Evolutionary conservation across 2,113 vertebrate genomes (phyloP), one percentile per base, ranked within the genome.

Genomic region (Colistium nudipinnis): DNA sequence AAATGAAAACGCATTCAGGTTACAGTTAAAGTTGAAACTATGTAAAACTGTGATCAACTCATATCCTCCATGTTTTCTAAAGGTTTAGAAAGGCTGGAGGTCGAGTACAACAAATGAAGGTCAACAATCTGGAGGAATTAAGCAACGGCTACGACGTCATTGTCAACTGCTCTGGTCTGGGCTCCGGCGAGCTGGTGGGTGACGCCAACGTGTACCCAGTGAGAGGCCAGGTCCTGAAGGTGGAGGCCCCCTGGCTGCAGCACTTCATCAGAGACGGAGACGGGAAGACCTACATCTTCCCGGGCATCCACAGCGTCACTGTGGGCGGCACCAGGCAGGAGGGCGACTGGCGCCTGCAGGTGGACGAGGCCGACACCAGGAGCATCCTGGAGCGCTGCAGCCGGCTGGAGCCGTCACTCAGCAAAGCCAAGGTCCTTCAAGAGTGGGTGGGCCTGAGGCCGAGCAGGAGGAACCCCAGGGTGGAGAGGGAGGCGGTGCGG

Each of bases 161-260:
- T 1, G 92, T 98, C 66, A 99, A 99, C 90, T 99, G 98, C 8
- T 41, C 94, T 0, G 96, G 96, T 48, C 87, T 98, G 7, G 95
- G 96, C 48, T 94, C 97, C 72, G 91, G 41, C 19, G 41, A 70
- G 11, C 85, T 99, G 24, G 86, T 77, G 17, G 89, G 88, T 11
- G 97, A 99, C 43, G 0, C 52, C 9, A 0, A 77, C 12, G 38
- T 98, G 4, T 77, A 92, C 59, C 94, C 98, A 0, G 31, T 95
- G 19, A 92, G 94, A 65, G 98, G 98, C 2, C 97, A 99, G 80
- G 90, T 99, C 3, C 91, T 98, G 19, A 89, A 92, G 73, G 90
- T 95, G 49, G 89, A 93, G 0, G 97, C 96, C 16, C 96, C 98
- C 9, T 99, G 98, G 97, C 71, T 98, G 69, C 93, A 94, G 62